A percentile compares a stretch with the other conserved stretches of the same genome.
These are phyloP conservation scores for Lacerta viridis DNA, from an alignment of 2,797 vertebrate species.

Conservation along the genomic window DNA sequence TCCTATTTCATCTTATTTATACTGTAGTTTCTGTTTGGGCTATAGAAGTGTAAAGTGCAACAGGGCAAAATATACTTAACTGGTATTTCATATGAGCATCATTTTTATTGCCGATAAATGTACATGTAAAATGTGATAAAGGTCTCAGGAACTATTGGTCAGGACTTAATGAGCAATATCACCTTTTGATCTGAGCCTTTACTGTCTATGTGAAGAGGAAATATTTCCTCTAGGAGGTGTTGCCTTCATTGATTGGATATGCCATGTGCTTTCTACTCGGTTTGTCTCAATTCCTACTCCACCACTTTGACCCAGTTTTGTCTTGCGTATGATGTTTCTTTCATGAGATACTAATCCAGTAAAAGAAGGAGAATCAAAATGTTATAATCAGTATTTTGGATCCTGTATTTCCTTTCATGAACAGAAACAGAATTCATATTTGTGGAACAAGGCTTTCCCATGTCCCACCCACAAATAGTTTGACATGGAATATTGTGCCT, in stretches of 20 bases:
- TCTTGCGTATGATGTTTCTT: background rate
- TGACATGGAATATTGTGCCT: background rate
- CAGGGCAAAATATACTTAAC: background rate
- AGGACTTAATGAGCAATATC: background rate
- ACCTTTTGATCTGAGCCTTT: background rate
- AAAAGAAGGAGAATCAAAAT: slow-evolving; percentile 32
- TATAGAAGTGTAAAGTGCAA: slow-evolving; percentile 26
- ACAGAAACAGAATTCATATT: background rate
- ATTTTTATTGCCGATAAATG: slow-evolving; percentile 20
- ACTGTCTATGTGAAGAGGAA: background rate
- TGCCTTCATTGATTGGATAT: background rate
- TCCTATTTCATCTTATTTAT: background rate
- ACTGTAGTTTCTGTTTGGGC: slow-evolving; percentile 37
- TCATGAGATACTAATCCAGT: slow-evolving; percentile 31
- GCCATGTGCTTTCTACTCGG: background rate
- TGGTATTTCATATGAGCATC: slow-evolving; percentile 21
- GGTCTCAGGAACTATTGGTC: background rate
- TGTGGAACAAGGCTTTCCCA: background rate
- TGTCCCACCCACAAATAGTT: background rate
- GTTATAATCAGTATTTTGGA: background rate
- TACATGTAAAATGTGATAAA: background rate
- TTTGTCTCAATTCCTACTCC: background rate
- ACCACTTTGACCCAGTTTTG: background rate
- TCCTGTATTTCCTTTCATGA: background rate
- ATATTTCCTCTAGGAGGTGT: background rate